Percentiles rank a stretch among this genome's conserved stretches.
These are phyloP conservation scores for Hepsetus odoe DNA, from an alignment of 2,113 vertebrate genomes.

Conservation along the genomic window DNA sequence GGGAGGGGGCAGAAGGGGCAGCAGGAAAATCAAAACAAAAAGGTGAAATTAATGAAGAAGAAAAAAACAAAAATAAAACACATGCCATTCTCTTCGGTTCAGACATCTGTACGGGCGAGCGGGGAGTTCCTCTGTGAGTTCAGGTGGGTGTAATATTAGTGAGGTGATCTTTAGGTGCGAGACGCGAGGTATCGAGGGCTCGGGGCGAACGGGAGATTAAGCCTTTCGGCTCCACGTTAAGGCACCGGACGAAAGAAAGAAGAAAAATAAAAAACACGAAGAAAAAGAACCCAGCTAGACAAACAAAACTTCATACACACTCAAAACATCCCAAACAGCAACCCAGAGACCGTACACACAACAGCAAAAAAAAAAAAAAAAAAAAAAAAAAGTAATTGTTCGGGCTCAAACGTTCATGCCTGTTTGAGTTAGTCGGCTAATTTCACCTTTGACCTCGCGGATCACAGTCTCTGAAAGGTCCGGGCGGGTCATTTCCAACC, in stretches of 20 bases:
- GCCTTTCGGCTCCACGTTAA: conserved; percentile 81
- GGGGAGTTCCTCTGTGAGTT: conserved; percentile 5
- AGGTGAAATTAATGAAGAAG: conserved; percentile 41
- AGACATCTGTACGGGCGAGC: conserved; percentile 53
- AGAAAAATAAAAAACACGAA: conserved; percentile 69
- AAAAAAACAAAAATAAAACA: conserved; percentile 44
- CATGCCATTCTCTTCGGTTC: conserved; percentile 74
- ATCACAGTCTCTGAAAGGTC: conserved; percentile 60
- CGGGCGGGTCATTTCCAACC: conserved; percentile 20
- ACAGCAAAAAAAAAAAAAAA: not conserved
- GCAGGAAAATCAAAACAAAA: conserved; percentile 6
- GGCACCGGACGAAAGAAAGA: conserved; percentile 96
- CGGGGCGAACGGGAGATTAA: conserved; percentile 1
- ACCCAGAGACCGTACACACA: conserved; percentile 90
- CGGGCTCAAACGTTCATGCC: not conserved
- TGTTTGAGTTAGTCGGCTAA: not conserved
- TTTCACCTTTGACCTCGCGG: not conserved
- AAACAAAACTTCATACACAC: conserved; percentile 59
- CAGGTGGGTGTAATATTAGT: not conserved
- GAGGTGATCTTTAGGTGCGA: conserved; percentile 9
- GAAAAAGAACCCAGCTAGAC: conserved; percentile 75
- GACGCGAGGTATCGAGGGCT: conserved; percentile 6
- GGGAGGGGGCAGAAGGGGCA: conserved; percentile 20
- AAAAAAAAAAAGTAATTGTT: not conserved
- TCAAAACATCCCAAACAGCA: conserved; percentile 69